Evolutionary conservation across 2,113 vertebrate species (phyloP).

Genomic region (Podilymbus podiceps): DNA sequence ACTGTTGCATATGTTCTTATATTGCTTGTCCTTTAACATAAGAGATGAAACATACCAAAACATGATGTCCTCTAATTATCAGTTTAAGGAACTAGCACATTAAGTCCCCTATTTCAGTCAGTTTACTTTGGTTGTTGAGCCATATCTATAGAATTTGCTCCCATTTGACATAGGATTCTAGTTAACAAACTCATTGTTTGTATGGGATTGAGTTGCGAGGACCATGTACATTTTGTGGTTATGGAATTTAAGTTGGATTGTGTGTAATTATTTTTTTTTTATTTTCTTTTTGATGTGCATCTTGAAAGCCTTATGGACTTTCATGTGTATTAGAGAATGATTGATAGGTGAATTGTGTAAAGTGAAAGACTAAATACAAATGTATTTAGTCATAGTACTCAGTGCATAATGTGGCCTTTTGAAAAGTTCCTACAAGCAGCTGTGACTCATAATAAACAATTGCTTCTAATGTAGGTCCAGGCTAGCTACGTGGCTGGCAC

Average conservation of each 20-base stretch:
- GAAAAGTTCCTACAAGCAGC: not conserved
- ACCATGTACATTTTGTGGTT: not conserved
- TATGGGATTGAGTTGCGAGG: not conserved
- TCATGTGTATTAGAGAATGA: not conserved
- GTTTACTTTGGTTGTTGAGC: not conserved
- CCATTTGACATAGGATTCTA: not conserved
- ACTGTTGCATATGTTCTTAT: not conserved
- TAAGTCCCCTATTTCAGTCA: not conserved
- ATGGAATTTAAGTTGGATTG: not conserved
- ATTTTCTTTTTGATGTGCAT: not conserved
- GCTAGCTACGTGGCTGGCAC: not conserved
- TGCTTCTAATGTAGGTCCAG: not conserved
- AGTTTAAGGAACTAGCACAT: not conserved
- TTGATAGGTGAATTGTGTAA: not conserved
- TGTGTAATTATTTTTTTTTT: too few relatives aligned
- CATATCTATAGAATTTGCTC: not conserved
- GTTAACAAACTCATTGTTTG: not conserved
- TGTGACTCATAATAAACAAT: not conserved
- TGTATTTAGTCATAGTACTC: not conserved
- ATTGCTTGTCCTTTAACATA: not conserved
- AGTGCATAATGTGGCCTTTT: not conserved
- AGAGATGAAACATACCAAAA: not conserved
- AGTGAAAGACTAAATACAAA: not conserved
- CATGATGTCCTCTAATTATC: accelerated
- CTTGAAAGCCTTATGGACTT: not conserved